phyloP scores from a whole-genome alignment of 1,140 invertebrate species.

The Xylocopa sonorina region DNA sequence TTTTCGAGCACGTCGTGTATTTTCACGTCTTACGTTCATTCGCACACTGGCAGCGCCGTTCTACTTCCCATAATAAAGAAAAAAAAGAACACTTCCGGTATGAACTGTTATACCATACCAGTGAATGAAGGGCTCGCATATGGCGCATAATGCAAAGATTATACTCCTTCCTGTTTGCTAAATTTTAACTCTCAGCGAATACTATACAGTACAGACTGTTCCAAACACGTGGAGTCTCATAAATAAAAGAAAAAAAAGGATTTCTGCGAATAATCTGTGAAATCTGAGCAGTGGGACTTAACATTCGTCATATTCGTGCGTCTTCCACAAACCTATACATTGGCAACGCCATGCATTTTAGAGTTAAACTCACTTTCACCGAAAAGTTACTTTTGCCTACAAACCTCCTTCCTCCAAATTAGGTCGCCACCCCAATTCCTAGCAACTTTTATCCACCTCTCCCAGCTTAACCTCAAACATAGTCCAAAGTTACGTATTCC shows the following conservation, averaged over 20 bases:
- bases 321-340: no score
- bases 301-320: no score
- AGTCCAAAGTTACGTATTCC: not conserved
- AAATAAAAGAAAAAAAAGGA: no score
- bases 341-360: no score
- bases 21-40: constrained; percentile 9
- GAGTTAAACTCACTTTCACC: no score
- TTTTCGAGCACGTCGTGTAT: not conserved
- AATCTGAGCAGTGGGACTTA: no score
- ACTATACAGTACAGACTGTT: not conserved
- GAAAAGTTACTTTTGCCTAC: no score
- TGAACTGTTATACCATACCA: constrained; percentile 18
- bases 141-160: constrained; percentile 3
- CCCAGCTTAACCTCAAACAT: not conserved
- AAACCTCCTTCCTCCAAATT: no score
- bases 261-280: no score
- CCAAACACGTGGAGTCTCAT: no score
- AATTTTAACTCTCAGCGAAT: not conserved
- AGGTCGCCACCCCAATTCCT: no score
- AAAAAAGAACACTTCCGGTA: constrained; percentile 10
- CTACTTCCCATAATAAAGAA: constrained; percentile 26
- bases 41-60: not conserved
- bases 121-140: constrained; percentile 7
- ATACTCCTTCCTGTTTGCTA: not conserved
- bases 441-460: no score